Evolutionary conservation across 1,140 invertebrate species (phyloP), one percentile per base, ranked within the genome.

Genomic region (Hylyphantes graminicola): DNA sequence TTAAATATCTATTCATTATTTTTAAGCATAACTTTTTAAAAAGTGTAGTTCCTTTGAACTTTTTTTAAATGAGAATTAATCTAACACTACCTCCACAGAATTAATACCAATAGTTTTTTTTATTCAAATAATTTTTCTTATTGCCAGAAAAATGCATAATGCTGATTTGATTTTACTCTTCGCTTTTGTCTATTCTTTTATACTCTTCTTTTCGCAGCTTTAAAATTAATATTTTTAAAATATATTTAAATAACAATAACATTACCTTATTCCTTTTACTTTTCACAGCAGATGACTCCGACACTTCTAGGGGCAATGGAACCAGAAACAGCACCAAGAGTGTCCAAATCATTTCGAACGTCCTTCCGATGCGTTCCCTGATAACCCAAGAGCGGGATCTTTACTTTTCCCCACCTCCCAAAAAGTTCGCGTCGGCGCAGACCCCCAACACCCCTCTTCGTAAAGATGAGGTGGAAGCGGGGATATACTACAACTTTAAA

Each of bases 371-470:
- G 21, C 48, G 57, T 54, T 78, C 55, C 76, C 76, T 64, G 48
- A 48, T 78, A 17, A 50, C 35, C 50, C 61, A 17, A 67, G 21
- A 67, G 63, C 48, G 64, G 63, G 50, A 2, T 21, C 74, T 53
- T 64, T 53, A 13, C 50, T 13, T 67, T 53, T n/a, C 63, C 65
- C 63, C 61, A 65, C 63, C 63, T 55, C 54, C 53, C 59, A 15
- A 10, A 19, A 78, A 78, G 76, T 78, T 67, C 63, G 76, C 76
- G 76, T 78, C 76, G 76, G 76, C 76, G 76, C 76, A 78, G n/a
- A 65, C 61, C n/a, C 55, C 15, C 74, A 13, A 61, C 53, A 61
- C 74, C 21, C 57, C 57, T 63, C 21, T 21, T n/a, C 7, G 17
- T 35, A 35, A 35, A 35, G 35, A 35, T 35, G 35, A 5, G 35